Percentiles rank a stretch among this genome's conserved stretches.
These are phyloP conservation scores for Thecocarcelia acutangulata DNA, from an alignment of 2,888 invertebrate genomes.

Conservation along the genomic window DNA sequence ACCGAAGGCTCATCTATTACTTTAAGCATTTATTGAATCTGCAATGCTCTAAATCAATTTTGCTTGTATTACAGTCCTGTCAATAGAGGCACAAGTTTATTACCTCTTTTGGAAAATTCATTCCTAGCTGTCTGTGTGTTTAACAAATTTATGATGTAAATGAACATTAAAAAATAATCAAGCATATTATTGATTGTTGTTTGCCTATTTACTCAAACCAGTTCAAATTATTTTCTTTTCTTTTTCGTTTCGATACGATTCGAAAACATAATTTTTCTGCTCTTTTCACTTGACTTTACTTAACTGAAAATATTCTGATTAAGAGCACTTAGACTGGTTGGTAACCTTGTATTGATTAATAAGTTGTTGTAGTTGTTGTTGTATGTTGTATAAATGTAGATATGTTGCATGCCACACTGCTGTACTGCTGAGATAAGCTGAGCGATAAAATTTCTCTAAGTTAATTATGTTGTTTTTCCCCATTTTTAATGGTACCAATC, in stretches of 20 bases:
- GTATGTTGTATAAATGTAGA: neutral
- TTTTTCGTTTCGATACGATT: neutral
- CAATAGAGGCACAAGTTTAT: neutral
- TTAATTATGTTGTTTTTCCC: constrained; percentile 4
- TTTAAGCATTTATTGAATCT: too few species aligned
- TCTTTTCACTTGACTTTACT: constrained; percentile 50
- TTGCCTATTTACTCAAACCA: neutral
- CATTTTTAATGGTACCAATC: neutral
- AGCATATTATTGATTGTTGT: constrained; percentile 35
- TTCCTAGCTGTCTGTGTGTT: neutral
- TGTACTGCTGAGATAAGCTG: neutral
- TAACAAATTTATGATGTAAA: neutral
- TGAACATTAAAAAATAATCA: neutral
- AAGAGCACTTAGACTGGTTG: constrained; percentile 58
- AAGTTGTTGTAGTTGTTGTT: constrained; percentile 19
- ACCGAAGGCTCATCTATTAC: too few species aligned
- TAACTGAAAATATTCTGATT: constrained; percentile 36
- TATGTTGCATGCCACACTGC: neutral
- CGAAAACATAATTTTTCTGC: constrained; percentile 7
- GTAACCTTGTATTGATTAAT: constrained; percentile 63
- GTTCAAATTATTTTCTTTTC: constrained; percentile 17
- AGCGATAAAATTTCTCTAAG: constrained; percentile 29
- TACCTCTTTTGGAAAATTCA: neutral
- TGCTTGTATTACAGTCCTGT: neutral
- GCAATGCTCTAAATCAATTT: too few species aligned